phyloP scores from a whole-genome alignment of 2,797 vertebrate species.

The Lagorchestes hirsutus region DNA sequence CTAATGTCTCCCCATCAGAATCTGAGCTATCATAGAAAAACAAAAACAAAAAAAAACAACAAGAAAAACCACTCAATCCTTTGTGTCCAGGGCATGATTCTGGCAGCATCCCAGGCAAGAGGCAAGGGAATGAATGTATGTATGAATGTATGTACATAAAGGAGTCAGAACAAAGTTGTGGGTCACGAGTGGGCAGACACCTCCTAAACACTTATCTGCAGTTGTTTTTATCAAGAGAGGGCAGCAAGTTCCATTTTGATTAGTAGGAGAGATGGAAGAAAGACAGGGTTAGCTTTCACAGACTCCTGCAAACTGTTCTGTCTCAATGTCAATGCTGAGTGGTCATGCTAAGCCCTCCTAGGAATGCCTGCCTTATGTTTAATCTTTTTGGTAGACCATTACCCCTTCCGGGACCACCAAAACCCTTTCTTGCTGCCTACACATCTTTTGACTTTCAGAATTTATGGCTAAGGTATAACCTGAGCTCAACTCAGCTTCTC shows the following conservation, averaged over 20 bases:
- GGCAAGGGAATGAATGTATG: background rate
- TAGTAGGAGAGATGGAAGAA: background rate
- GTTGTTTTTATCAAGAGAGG: background rate
- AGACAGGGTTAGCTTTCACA: background rate
- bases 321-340: background rate
- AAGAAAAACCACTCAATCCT: background rate
- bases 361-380: slow-evolving; percentile 3
- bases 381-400: background rate
- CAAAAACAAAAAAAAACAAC: background rate
- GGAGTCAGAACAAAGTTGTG: background rate
- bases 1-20: background rate
- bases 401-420: slow-evolving; percentile 7
- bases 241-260: background rate
- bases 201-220: background rate
- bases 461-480: background rate
- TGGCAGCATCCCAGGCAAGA: background rate
- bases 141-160: background rate
- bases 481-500: background rate
- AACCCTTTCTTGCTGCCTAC: background rate
- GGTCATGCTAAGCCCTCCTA: background rate
- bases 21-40: background rate
- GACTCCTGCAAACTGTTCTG: background rate
- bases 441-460: background rate
- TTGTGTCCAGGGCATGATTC: background rate
- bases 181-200: too few species aligned